Conservation (phyloP, 2,797 vertebrate genomes). For the Clamator glandarius region DNA sequence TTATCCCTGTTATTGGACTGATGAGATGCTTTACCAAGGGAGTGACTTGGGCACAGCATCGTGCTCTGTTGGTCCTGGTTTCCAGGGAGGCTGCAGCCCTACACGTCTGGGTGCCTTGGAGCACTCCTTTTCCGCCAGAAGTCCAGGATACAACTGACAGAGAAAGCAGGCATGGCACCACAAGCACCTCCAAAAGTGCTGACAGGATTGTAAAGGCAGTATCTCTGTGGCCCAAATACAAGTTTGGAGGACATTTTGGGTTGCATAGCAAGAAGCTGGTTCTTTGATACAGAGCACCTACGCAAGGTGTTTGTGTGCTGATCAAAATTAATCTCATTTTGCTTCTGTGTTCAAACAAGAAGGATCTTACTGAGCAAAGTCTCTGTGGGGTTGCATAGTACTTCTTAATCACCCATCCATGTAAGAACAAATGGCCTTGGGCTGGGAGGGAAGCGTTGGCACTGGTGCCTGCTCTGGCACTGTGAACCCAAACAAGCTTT, state of each 20-base stretch:
- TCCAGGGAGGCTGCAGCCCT: neutral
- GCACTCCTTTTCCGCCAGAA: neutral
- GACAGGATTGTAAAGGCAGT: neutral
- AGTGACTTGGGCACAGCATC: neutral
- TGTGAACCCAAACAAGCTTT: neutral
- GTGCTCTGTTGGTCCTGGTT: neutral
- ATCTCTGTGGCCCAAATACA: neutral
- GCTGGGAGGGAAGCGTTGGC: constrained; percentile 2
- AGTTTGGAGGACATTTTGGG: neutral
- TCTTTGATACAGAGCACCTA: neutral
- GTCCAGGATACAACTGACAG: neutral
- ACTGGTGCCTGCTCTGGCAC: neutral
- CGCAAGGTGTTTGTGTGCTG: neutral
- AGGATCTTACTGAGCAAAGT: neutral
- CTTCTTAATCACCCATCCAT: neutral
- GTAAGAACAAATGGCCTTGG: neutral
- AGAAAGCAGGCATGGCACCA: neutral
- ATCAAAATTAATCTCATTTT: neutral
- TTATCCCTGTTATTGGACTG: neutral
- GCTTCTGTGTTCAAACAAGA: neutral
- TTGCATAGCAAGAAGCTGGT: neutral
- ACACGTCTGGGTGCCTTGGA: neutral
- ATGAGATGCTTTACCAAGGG: neutral
- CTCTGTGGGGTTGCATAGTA: neutral
- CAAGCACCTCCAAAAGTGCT: neutral